Evolutionary conservation across 2,113 vertebrate species (phyloP).

Genomic region (Lonchura striata): DNA sequence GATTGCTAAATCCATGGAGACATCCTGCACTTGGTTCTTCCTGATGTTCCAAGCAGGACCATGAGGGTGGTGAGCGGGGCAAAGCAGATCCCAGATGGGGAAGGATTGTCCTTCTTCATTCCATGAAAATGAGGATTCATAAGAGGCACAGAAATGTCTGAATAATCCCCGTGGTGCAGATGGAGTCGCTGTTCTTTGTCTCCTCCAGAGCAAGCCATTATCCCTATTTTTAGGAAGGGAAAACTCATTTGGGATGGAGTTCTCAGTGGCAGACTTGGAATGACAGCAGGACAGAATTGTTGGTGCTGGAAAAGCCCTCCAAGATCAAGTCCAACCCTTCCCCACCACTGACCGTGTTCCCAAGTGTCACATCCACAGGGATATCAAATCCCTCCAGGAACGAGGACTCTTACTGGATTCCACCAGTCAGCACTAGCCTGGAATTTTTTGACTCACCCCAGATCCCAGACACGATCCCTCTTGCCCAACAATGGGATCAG

Average conservation of each 20-base stretch:
- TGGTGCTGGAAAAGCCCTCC: background rate
- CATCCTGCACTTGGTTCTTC: background rate
- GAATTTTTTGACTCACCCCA: background rate
- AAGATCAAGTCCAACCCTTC: fast-evolving
- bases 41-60: background rate
- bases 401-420: background rate
- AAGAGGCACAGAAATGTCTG: fast-evolving
- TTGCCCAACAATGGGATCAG: fast-evolving
- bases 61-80: fast-evolving
- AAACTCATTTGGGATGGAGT: background rate
- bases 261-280: background rate
- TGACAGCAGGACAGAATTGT: fast-evolving
- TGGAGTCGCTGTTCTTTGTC: background rate
- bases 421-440: background rate
- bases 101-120: background rate
- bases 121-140: background rate
- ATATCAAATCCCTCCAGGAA: background rate
- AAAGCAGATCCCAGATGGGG: background rate
- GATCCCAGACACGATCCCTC: background rate
- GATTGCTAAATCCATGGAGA: background rate
- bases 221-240: background rate
- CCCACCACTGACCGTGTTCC: background rate
- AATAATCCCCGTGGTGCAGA: background rate
- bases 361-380: background rate
- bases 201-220: background rate